A percentile compares a stretch with the other conserved stretches of the same genome.
Evolutionary conservation across 2,113 vertebrate species (phyloP).

Genomic region (Chaetops frenatus): DNA sequence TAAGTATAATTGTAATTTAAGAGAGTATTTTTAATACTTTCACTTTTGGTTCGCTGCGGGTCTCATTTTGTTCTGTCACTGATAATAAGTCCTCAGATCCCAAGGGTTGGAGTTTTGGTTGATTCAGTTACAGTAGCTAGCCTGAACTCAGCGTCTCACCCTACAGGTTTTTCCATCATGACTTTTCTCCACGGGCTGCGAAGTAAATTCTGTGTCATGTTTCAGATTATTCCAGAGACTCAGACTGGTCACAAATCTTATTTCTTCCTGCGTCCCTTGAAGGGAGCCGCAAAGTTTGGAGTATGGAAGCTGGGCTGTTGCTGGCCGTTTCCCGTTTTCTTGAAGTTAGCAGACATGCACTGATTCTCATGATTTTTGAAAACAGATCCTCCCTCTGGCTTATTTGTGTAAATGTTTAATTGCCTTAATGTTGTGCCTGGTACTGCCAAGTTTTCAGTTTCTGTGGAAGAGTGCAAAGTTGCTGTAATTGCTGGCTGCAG

Average conservation of each 20-base stretch:
- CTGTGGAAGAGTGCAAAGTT: not conserved
- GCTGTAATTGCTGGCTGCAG: not conserved
- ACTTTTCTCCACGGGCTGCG: not conserved
- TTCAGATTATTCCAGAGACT: not conserved
- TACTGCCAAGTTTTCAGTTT: not conserved
- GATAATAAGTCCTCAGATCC: not conserved
- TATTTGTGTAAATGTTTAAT: not conserved
- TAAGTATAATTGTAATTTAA: not conserved
- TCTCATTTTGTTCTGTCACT: not conserved
- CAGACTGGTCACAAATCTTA: not conserved
- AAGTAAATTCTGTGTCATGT: not conserved
- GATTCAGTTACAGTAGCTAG: not conserved
- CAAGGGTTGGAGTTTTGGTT: not conserved
- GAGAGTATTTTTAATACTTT: not conserved
- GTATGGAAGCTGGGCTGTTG: not conserved
- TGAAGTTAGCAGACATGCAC: not conserved
- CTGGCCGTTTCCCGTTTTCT: not conserved
- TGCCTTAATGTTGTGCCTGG: not conserved
- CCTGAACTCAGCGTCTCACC: not conserved
- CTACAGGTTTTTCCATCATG: fast-evolving
- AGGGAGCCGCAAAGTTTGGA: not conserved
- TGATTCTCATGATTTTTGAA: not conserved
- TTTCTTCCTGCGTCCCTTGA: not conserved
- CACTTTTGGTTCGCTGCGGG: not conserved
- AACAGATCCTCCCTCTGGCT: not conserved